Evolutionary conservation across 2,797 vertebrate genomes (phyloP).

Genomic region (Pygocentrus nattereri): DNA sequence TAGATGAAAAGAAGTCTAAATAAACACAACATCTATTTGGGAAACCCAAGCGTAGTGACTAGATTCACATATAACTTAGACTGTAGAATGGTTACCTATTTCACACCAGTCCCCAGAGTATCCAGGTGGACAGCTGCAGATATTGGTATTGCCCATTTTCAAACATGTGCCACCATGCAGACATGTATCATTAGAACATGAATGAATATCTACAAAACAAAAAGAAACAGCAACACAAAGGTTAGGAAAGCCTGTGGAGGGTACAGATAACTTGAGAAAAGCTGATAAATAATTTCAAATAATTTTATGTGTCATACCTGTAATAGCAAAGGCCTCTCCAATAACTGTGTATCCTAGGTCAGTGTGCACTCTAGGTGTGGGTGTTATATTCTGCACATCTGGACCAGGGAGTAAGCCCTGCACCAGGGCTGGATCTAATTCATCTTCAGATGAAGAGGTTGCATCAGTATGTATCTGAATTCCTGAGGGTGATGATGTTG

Average conservation of each 20-base stretch:
- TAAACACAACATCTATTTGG: not conserved
- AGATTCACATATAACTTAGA: not conserved
- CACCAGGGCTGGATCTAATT: slow-evolving; percentile 22
- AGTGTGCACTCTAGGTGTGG: slow-evolving; percentile 24
- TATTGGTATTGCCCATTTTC: slow-evolving; percentile 77
- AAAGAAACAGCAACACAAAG: not conserved
- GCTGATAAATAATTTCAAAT: not conserved
- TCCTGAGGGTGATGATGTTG: slow-evolving; percentile 51
- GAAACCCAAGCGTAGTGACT: not conserved
- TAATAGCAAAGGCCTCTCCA: slow-evolving; percentile 76
- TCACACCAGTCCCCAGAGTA: slow-evolving; percentile 91
- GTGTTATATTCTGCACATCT: slow-evolving; percentile 51
- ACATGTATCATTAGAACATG: slow-evolving; percentile 86
- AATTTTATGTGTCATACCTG: slow-evolving; percentile 65
- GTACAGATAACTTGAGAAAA: not conserved
- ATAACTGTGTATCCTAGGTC: slow-evolving; percentile 65
- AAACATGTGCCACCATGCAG: slow-evolving; percentile 91
- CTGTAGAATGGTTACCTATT: slow-evolving; percentile 78
- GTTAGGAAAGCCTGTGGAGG: not conserved
- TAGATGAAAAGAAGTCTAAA: not conserved
- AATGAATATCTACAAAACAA: slow-evolving; percentile 78
- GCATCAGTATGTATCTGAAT: slow-evolving; percentile 47
- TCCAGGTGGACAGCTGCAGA: slow-evolving; percentile 91
- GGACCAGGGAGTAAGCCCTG: slow-evolving; percentile 43
- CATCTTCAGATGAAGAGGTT: slow-evolving; percentile 37